Conservation (phyloP, 2,113 vertebrate species). For the Poeciliopsis occidentalis region DNA sequence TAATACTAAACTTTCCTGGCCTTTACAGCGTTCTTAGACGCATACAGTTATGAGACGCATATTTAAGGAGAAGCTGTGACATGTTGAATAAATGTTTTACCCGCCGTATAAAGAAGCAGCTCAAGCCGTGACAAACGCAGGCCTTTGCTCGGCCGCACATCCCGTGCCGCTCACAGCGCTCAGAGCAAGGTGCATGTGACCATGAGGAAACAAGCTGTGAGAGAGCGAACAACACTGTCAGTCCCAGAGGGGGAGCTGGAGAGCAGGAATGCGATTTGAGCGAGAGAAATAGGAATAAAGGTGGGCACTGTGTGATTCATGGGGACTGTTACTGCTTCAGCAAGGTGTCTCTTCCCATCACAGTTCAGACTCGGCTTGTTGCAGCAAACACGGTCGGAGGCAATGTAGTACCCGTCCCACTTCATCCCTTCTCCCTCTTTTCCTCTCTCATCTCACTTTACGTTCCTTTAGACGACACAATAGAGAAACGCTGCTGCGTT, state of each 20-base stretch:
- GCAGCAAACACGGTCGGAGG: slow-evolving; percentile 45
- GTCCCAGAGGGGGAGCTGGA: slow-evolving; percentile 39
- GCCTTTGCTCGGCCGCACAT: slow-evolving; percentile 28
- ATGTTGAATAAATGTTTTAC: background rate
- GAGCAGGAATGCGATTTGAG: slow-evolving; percentile 35
- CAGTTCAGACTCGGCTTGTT: slow-evolving; percentile 44
- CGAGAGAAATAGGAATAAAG: slow-evolving; percentile 10
- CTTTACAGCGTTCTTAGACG: background rate
- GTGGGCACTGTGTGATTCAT: slow-evolving; percentile 67
- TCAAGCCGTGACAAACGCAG: slow-evolving; percentile 54
- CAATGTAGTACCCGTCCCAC: slow-evolving; percentile 30
- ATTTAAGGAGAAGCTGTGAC: background rate
- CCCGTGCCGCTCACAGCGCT: slow-evolving; percentile 13
- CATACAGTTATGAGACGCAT: background rate
- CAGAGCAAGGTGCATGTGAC: slow-evolving; percentile 52
- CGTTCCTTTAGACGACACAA: slow-evolving; percentile 15
- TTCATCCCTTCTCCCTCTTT: slow-evolving; percentile 32
- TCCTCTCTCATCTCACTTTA: slow-evolving; percentile 13
- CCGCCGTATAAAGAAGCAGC: slow-evolving; percentile 1
- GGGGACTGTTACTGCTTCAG: slow-evolving; percentile 65
- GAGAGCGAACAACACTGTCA: slow-evolving; percentile 11
- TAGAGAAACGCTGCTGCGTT: background rate
- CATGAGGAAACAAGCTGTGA: slow-evolving; percentile 31
- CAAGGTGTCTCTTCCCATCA: slow-evolving; percentile 75
- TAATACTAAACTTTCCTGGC: background rate